These are phyloP conservation scores for Aleadryas rufinucha DNA, from an alignment of 2,113 vertebrate genomes.

Conservation along the genomic window DNA sequence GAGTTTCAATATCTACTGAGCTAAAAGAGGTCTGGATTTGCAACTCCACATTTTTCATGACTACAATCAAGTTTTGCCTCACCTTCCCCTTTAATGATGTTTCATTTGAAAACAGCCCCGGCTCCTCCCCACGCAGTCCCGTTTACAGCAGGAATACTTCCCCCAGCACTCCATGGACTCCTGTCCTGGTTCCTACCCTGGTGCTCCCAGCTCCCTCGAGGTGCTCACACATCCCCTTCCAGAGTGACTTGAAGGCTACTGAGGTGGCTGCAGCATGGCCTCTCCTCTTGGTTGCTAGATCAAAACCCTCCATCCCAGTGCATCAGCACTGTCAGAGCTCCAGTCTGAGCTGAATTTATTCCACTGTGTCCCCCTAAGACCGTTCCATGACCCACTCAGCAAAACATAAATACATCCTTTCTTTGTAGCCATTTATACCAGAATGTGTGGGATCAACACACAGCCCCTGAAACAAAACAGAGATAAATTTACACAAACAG, in stretches of 20 bases:
- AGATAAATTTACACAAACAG: neutral
- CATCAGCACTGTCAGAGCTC: neutral
- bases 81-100: neutral
- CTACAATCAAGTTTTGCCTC: neutral
- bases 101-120: neutral
- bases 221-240: accelerated
- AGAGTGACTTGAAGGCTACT: neutral
- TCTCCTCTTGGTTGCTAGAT: neutral
- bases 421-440: neutral
- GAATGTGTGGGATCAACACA: neutral
- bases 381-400: neutral
- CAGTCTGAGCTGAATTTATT: neutral
- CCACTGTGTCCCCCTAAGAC: neutral
- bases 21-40: neutral
- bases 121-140: neutral
- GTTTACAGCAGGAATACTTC: neutral
- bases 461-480: neutral
- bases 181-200: neutral
- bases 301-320: neutral
- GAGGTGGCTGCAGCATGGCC: neutral
- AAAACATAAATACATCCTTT: neutral
- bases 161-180: neutral
- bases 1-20: neutral
- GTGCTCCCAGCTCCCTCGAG: neutral
- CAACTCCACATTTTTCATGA: neutral